A percentile compares a stretch with the other conserved stretches of the same genome.
These are phyloP conservation scores for Venturia canescens DNA, from an alignment of 1,140 invertebrate genomes.

Conservation along the genomic window DNA sequence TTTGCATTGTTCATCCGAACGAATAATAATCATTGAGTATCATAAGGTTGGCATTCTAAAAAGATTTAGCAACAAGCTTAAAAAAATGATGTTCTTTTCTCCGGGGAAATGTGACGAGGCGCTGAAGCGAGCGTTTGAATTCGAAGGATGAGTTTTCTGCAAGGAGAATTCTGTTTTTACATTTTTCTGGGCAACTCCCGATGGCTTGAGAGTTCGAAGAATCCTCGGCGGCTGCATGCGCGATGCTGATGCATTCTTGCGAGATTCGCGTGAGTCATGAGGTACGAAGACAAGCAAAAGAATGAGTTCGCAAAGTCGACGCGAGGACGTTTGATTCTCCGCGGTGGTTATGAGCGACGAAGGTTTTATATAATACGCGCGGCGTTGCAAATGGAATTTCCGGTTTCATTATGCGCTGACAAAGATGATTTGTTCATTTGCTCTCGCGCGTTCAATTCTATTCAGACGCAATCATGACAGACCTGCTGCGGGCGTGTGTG, in stretches of 20 bases:
- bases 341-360: not conserved
- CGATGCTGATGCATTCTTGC: not conserved
- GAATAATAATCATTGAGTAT: too few relatives aligned
- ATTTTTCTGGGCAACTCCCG: too few relatives aligned
- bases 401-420: conserved; percentile 53
- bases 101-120: too few relatives aligned
- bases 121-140: too few relatives aligned
- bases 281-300: not conserved
- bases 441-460: conserved; percentile 35
- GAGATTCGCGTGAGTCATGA: conserved; percentile 16
- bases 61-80: too few relatives aligned
- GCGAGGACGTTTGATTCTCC: conserved; percentile 55
- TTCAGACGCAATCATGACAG: conserved; percentile 54
- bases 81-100: too few relatives aligned
- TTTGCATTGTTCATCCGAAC: too few relatives aligned
- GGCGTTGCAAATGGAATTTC: conserved; percentile 60
- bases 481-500: not conserved
- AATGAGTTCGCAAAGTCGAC: conserved; percentile 31
- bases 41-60: too few relatives aligned
- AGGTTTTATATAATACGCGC: conserved; percentile 38
- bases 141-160: too few relatives aligned
- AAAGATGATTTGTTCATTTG: conserved; percentile 49
- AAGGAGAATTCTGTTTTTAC: too few relatives aligned
- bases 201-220: not conserved
- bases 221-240: not conserved